Conservation (phyloP, 2,888 invertebrate genomes). For the Anoncus sp. region DNA sequence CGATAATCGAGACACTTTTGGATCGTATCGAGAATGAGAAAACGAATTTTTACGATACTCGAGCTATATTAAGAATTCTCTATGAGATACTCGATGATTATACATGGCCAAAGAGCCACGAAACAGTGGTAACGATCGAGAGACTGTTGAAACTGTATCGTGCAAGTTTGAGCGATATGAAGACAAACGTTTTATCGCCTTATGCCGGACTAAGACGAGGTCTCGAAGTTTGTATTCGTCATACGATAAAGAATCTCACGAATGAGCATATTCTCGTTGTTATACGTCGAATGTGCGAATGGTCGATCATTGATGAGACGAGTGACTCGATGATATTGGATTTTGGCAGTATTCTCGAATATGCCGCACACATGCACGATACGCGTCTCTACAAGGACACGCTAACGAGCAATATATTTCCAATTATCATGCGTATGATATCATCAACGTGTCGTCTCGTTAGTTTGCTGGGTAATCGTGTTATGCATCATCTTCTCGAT, state of each 20-base stretch:
- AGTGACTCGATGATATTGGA: constrained; percentile 83
- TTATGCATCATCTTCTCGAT: constrained; percentile 85
- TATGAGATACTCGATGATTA: constrained; percentile 84
- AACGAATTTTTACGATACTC: constrained; percentile 80
- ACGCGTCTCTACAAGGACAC: constrained; percentile 82
- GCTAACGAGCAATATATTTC: constrained; percentile 84
- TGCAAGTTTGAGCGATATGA: constrained; percentile 78
- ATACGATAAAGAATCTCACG: constrained; percentile 84
- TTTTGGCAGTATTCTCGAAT: constrained; percentile 85
- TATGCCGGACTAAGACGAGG: constrained; percentile 83
- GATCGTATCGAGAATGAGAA: constrained; percentile 71
- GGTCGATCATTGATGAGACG: constrained; percentile 83
- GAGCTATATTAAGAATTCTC: constrained; percentile 84
- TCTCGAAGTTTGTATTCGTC: constrained; percentile 85
- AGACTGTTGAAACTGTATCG: constrained; percentile 84
- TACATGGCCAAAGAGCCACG: constrained; percentile 83
- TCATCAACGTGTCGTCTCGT: constrained; percentile 83
- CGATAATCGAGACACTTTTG: constrained; percentile 70
- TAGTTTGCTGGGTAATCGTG: constrained; percentile 85
- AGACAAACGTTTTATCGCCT: constrained; percentile 68
- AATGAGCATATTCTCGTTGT: constrained; percentile 84
- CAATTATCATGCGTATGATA: constrained; percentile 84
- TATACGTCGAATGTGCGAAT: constrained; percentile 84
- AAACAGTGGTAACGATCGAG: constrained; percentile 82
- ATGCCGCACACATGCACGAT: constrained; percentile 84